phyloP scores from a whole-genome alignment of 2,888 invertebrate species.

The Cheilosia variabilis region DNA sequence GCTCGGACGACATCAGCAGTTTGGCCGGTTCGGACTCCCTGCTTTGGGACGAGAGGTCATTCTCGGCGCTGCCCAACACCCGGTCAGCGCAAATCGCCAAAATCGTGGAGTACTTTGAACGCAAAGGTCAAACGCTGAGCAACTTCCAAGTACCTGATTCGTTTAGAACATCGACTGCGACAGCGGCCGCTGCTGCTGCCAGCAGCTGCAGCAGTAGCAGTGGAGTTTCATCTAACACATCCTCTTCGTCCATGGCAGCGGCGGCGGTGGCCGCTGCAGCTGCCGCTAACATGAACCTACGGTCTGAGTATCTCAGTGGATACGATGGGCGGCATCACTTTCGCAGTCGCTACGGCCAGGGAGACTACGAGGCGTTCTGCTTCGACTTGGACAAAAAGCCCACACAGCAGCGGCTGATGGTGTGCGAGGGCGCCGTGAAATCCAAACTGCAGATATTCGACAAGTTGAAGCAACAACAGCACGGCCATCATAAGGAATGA shows the following conservation, averaged over 20 bases:
- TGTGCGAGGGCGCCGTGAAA: conserved; percentile 94
- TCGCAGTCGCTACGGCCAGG: conserved; percentile 80
- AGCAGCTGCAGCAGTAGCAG: conserved; percentile 71
- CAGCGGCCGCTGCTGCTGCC: conserved; percentile 67
- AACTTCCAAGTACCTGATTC: conserved; percentile 83
- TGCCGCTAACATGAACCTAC: conserved; percentile 81
- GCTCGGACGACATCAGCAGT: conserved; percentile 93
- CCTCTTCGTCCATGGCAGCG: conserved; percentile 69
- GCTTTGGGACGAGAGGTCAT: conserved; percentile 88
- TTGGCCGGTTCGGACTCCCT: conserved; percentile 90
- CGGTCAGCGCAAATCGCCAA: conserved; percentile 90
- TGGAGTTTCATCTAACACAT: conserved; percentile 73
- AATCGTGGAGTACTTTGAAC: conserved; percentile 95
- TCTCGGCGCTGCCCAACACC: conserved; percentile 85
- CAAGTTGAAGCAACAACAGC: conserved; percentile 85
- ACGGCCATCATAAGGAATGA: conserved; percentile 75
- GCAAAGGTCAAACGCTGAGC: conserved; percentile 87
- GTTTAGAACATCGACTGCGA: conserved; percentile 77
- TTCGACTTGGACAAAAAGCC: conserved; percentile 83
- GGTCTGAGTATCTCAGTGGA: conserved; percentile 80
- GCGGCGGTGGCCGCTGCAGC: conserved; percentile 78
- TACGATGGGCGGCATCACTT: conserved; percentile 80
- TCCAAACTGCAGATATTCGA: conserved; percentile 94
- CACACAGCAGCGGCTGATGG: conserved; percentile 88
- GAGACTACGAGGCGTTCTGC: conserved; percentile 81